phyloP scores from a whole-genome alignment of 2,113 vertebrate genomes.

The Tragelaphus strepsiceros region DNA sequence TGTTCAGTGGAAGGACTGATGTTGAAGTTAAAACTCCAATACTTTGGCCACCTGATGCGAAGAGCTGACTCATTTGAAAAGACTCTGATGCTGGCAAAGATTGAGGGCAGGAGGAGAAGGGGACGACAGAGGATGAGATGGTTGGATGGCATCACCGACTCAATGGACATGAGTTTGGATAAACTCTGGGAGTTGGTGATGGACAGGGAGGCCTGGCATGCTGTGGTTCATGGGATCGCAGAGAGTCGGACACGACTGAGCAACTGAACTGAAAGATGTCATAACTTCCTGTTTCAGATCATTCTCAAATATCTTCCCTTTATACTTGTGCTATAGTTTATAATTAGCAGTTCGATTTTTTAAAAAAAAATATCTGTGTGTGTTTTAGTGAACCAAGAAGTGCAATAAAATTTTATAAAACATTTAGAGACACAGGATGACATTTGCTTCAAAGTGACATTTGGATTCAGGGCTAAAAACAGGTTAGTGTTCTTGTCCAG shows the following conservation, averaged over 20 bases:
- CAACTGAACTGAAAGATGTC: neutral
- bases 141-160: neutral
- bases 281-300: neutral
- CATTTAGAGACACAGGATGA: neutral
- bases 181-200: neutral
- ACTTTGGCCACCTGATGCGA: neutral
- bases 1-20: neutral
- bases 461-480: neutral
- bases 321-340: neutral
- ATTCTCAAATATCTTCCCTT: neutral
- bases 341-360: neutral
- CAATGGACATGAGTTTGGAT: neutral
- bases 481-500: neutral
- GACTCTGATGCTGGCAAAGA: neutral
- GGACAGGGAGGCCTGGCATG: rapidly evolving
- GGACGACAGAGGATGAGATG: neutral
- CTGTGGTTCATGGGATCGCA: rapidly evolving
- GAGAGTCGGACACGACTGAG: neutral
- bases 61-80: neutral
- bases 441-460: neutral
- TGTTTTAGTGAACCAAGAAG: neutral
- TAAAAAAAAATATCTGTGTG: neutral
- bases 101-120: neutral
- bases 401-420: neutral
- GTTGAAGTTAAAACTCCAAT: neutral